phyloP scores from a whole-genome alignment of 1,140 invertebrate genomes.

The Habropoda laboriosa region DNA sequence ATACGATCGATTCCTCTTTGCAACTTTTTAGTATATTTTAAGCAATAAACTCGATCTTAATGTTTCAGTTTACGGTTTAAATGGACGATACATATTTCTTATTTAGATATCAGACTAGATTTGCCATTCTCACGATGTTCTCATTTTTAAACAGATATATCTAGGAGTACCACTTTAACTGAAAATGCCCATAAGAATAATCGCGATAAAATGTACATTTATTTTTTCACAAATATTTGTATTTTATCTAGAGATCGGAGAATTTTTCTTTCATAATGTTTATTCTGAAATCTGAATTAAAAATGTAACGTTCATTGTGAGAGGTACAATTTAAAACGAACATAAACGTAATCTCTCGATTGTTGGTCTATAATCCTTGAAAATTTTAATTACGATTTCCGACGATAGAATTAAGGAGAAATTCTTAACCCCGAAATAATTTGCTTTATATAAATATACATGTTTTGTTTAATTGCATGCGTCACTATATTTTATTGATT shows the following conservation, averaged over 20 bases:
- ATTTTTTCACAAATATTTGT: background rate
- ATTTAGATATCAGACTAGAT: background rate
- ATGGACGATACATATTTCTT: background rate
- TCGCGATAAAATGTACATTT: background rate
- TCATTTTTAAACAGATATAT: background rate
- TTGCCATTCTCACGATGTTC: background rate
- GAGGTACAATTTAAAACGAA: background rate
- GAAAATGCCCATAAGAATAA: background rate
- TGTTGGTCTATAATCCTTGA: background rate
- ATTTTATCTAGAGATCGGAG: background rate
- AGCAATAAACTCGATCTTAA: background rate
- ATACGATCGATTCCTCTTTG: background rate
- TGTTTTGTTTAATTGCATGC: too few relatives aligned
- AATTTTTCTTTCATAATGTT: background rate
- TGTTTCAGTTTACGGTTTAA: background rate
- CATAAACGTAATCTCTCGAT: background rate
- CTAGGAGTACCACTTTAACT: background rate
- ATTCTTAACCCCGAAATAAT: too few relatives aligned
- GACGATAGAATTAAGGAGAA: too few relatives aligned
- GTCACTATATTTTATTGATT: background rate
- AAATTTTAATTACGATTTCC: background rate
- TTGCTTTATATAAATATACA: too few relatives aligned
- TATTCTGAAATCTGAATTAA: background rate
- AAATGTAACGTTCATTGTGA: background rate
- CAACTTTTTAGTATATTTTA: background rate